A percentile compares a stretch with the other conserved stretches of the same genome.
These are phyloP conservation scores for Hippopotamus amphibius DNA, from an alignment of 2,113 vertebrate species.

Conservation along the genomic window DNA sequence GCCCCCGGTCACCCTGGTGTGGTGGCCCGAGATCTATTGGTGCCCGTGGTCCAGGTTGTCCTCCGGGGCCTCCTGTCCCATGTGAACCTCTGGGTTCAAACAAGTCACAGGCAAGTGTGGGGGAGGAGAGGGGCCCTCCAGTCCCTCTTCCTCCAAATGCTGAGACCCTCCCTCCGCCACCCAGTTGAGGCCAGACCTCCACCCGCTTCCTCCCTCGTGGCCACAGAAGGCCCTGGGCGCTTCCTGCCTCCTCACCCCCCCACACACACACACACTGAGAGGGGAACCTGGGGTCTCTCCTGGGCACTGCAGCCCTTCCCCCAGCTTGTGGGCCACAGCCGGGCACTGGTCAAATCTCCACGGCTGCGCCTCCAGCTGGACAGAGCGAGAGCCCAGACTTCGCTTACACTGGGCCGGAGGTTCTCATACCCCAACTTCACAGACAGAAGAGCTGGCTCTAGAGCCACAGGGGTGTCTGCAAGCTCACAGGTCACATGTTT, in stretches of 20 bases:
- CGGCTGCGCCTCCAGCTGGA: too few species aligned
- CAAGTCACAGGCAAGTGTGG: background rate
- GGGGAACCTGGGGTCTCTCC: background rate
- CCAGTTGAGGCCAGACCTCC: background rate
- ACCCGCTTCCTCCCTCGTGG: background rate
- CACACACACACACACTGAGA: too few species aligned
- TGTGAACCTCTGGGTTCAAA: background rate
- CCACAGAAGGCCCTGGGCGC: background rate
- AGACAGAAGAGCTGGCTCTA: background rate
- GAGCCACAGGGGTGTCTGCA: background rate
- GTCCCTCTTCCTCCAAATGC: background rate
- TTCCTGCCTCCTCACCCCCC: background rate
- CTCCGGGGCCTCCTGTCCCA: background rate
- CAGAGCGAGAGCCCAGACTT: background rate
- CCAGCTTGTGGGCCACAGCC: background rate
- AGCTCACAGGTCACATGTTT: background rate
- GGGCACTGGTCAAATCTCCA: background rate
- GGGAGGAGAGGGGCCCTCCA: background rate
- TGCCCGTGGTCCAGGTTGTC: background rate
- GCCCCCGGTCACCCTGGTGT: background rate
- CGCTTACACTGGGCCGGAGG: background rate
- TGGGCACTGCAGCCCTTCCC: background rate
- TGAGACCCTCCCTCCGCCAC: background rate
- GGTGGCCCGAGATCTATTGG: background rate
- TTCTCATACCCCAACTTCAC: background rate